Conservation (phyloP, 2,113 vertebrate genomes). For the Cololabis saira region DNA sequence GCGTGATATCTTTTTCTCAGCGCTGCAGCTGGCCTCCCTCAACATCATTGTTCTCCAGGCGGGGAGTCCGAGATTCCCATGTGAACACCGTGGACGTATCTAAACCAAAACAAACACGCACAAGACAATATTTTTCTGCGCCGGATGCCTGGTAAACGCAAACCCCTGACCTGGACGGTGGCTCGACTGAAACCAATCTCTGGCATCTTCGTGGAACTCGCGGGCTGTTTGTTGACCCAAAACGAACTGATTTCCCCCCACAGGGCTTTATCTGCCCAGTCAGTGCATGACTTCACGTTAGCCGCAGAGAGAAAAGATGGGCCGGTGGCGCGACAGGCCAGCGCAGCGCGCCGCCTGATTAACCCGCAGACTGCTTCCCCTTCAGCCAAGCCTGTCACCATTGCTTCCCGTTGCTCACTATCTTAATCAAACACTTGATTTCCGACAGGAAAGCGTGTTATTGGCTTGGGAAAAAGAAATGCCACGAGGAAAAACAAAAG, state of each 20-base stretch:
- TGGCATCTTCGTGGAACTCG: constrained; percentile 72
- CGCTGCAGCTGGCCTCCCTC: constrained; percentile 53
- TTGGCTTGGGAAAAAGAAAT: constrained; percentile 37
- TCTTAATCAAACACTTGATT: constrained; percentile 85
- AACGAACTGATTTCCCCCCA: constrained; percentile 76
- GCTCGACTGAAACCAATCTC: constrained; percentile 75
- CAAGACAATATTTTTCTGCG: constrained; percentile 71
- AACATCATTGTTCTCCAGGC: constrained; percentile 68
- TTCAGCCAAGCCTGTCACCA: constrained; percentile 77
- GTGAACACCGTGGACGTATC: constrained; percentile 70
- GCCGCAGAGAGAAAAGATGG: constrained; percentile 64
- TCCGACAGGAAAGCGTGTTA: constrained; percentile 77
- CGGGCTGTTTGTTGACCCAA: constrained; percentile 81
- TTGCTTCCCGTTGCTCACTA: constrained; percentile 85
- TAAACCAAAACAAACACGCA: constrained; percentile 76
- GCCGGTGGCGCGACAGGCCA: constrained; percentile 56
- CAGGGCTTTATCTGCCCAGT: constrained; percentile 75
- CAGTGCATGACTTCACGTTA: constrained; percentile 77
- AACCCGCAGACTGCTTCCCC: constrained; percentile 72
- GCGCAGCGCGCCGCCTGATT: constrained; percentile 61
- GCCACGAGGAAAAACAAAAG: background rate
- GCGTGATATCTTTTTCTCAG: constrained; percentile 52
- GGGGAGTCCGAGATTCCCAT: constrained; percentile 65
- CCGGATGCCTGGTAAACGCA: constrained; percentile 76
- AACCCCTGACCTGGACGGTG: constrained; percentile 65